These are phyloP conservation scores for Calonectris borealis DNA, from an alignment of 2,113 vertebrate species.

Conservation along the genomic window DNA sequence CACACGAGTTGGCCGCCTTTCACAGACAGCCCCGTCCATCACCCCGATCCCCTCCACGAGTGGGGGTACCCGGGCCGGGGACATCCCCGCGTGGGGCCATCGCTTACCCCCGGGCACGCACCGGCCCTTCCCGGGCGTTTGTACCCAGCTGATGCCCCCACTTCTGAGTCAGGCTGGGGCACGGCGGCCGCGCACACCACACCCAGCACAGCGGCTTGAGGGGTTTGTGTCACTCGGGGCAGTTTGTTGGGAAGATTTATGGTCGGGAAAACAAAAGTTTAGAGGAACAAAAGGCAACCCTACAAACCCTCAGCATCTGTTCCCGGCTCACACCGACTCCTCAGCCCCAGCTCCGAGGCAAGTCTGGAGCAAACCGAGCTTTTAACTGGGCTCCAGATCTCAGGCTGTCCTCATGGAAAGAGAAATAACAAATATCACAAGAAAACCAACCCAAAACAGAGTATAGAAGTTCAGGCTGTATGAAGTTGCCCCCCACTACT, in stretches of 20 bases:
- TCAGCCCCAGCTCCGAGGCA: conserved; percentile 29
- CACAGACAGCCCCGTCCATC: rapidly evolving
- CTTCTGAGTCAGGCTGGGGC: not conserved
- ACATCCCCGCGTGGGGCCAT: rapidly evolving
- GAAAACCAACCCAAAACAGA: not conserved
- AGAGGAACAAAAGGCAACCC: conserved; percentile 34
- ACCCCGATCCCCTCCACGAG: rapidly evolving
- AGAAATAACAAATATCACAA: conserved; percentile 26
- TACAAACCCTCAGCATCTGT: conserved; percentile 39
- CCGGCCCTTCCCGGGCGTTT: not conserved
- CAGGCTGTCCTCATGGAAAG: not conserved
- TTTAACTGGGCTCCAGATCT: not conserved
- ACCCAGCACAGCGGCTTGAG: not conserved
- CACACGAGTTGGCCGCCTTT: rapidly evolving
- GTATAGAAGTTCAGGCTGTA: not conserved
- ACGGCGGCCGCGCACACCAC: not conserved
- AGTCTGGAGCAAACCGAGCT: conserved; percentile 52
- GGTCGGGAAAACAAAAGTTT: conserved; percentile 33
- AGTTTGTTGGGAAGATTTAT: conserved; percentile 22
- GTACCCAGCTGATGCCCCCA: rapidly evolving
- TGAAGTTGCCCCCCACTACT: rapidly evolving
- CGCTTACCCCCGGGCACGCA: rapidly evolving
- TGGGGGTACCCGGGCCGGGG: rapidly evolving
- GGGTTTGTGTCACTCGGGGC: not conserved
- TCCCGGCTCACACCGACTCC: conserved; percentile 28